Percentiles rank a stretch among this genome's conserved stretches.
Conservation (phyloP, 2,113 vertebrate genomes). For the Petrocephalus zakoni region DNA sequence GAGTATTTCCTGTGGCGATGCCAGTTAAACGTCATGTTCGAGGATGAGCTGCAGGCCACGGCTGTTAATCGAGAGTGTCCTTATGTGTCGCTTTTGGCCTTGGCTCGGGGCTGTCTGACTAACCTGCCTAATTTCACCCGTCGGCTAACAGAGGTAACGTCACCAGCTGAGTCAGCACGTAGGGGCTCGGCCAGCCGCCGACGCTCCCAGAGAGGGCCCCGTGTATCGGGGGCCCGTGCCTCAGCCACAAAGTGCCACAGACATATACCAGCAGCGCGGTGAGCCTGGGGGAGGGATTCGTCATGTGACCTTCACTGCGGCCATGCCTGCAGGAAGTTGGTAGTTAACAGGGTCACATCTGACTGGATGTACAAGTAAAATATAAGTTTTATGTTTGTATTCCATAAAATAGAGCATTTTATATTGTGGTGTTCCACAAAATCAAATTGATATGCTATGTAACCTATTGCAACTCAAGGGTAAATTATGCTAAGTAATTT, state of each 20-base stretch:
- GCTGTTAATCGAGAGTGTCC: background rate
- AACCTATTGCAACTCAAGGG: background rate
- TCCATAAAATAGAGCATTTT: background rate
- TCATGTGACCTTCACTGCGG: too few relatives aligned
- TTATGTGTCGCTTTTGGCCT: background rate
- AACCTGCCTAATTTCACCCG: background rate
- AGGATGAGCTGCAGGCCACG: background rate
- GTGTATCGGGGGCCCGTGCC: background rate
- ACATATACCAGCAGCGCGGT: background rate
- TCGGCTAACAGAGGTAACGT: background rate
- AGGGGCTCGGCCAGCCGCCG: background rate
- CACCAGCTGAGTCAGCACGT: background rate
- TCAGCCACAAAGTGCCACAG: background rate
- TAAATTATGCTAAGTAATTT: background rate
- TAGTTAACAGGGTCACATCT: background rate
- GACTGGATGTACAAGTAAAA: background rate
- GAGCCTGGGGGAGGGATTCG: background rate
- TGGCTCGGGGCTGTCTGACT: background rate
- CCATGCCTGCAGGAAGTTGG: too few relatives aligned
- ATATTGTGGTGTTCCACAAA: background rate
- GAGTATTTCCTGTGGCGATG: background rate
- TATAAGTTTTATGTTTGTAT: background rate
- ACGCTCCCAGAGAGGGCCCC: background rate
- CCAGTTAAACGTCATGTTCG: background rate
- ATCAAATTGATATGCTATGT: background rate